phyloP scores from a whole-genome alignment of 2,797 vertebrate genomes.

The Hoplostethus atlanticus region DNA sequence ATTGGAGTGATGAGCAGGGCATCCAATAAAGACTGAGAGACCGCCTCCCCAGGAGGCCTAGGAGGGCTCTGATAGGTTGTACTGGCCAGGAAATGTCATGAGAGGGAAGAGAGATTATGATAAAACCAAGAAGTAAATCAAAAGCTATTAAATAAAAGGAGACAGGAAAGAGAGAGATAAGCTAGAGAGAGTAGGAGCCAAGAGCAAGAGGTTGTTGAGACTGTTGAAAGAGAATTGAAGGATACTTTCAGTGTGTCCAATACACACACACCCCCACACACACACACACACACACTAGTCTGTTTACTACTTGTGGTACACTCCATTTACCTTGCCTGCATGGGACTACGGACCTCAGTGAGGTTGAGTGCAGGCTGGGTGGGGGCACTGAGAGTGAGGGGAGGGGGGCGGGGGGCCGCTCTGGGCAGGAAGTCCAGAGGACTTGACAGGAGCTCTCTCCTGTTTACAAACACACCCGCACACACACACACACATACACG shows the following conservation, averaged over 20 bases:
- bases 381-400: slow-evolving; percentile 48
- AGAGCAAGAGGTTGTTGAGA: neutral
- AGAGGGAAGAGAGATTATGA: slow-evolving; percentile 7
- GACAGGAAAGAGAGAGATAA: neutral
- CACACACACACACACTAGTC: slow-evolving; percentile 2
- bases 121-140: neutral
- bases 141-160: neutral
- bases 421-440: slow-evolving; percentile 69
- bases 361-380: slow-evolving; percentile 19
- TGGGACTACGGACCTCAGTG: neutral
- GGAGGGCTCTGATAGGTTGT: slow-evolving; percentile 40
- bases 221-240: neutral
- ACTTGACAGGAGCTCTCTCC: slow-evolving; percentile 71
- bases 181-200: neutral
- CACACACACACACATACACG: slow-evolving; percentile 10
- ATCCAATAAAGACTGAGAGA: slow-evolving; percentile 79
- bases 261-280: slow-evolving; percentile 13
- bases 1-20: slow-evolving; percentile 85
- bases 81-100: slow-evolving; percentile 56
- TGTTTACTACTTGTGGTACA: neutral
- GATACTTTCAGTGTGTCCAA: neutral
- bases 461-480: slow-evolving; percentile 34
- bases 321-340: slow-evolving; percentile 40
- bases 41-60: slow-evolving; percentile 72
- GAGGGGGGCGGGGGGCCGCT: slow-evolving; percentile 54